Base-by-base conservation (phyloP, 2,113 vertebrate genomes). In the Scytalopus superciliaris region DNA sequence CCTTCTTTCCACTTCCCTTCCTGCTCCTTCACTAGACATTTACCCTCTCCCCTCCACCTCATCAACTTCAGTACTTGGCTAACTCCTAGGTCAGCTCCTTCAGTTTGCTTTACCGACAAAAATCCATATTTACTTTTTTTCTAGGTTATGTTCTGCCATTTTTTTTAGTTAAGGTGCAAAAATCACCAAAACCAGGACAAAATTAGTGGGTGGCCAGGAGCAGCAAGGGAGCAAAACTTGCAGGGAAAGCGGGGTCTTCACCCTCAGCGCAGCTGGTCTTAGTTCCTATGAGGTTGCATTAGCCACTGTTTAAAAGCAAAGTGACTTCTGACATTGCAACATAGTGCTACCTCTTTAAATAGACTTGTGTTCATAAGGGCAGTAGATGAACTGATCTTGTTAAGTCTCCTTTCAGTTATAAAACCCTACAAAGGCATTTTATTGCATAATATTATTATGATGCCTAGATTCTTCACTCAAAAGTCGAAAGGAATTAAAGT, bases 401-500 rank as follows among this genome's bases (percentile, higher is more conserved):
- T 84, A 95, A 78, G 16, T 42, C 57, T 60, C 64, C 49, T 66
- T 84, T 87, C 56, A 72, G n/a, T 69, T 66, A 75, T 68, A 68
- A 93, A 95, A 70, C 45, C n/a, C 33, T 72, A 53, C 66, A 64
- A 44, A 92, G 45, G 28, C 66, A 81, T 88, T 81, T 89, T 66
- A 44, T 90, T 91, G 57, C 40, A 7, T 89, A 89, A 80, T 81
- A 56, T 75, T 74, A 72, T 88, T 52, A 56, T 39, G 37, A 95
- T 81, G 72, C 68, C 64, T 90, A 78, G 84, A 91, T 91, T 60
- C 37, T 76, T 87, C 3, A 2, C 49, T 80, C 52, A 70, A 59
- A 91, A 96, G 69, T 75, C 82, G 89, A 75, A 93, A 68, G 76
- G 60, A 96, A 86, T 91, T 90, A 72, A 87, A 91, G 28, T 72